Percentiles rank a stretch among this genome's conserved stretches.
These are phyloP conservation scores for Siphonodentalium dalli DNA, from an alignment of 2,888 invertebrate genomes.

Conservation along the genomic window DNA sequence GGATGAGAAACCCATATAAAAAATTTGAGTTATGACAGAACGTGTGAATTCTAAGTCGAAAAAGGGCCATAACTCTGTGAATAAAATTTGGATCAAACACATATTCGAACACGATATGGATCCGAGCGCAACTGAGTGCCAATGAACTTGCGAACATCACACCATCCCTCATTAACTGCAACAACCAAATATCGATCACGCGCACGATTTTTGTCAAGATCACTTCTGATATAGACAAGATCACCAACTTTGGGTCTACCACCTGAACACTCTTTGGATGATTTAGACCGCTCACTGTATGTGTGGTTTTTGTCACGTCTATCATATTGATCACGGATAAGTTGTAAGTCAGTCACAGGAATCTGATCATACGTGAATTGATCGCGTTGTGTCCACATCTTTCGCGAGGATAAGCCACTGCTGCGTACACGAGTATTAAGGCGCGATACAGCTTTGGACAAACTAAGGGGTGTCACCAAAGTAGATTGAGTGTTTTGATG, in stretches of 20 bases:
- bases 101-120: constrained; percentile 30
- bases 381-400: constrained; percentile 32
- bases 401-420: constrained; percentile 29
- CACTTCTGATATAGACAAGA: constrained; percentile 25
- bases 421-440: constrained; percentile 32
- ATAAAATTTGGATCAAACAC: too few species aligned
- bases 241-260: constrained; percentile 22
- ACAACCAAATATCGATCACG: constrained; percentile 28
- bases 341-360: constrained; percentile 20
- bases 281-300: constrained; percentile 29
- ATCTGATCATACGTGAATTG: constrained; percentile 33
- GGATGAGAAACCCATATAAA: too few species aligned
- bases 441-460: constrained; percentile 18
- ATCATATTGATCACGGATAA: constrained; percentile 21
- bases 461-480: constrained; percentile 6
- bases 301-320: constrained; percentile 25
- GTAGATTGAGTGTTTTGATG: constrained; percentile 26
- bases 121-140: constrained; percentile 23
- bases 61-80: too few species aligned
- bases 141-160: constrained; percentile 26
- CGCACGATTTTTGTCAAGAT: constrained; percentile 20
- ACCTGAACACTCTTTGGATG: background rate
- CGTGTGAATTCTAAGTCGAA: too few species aligned
- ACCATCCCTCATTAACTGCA: constrained; percentile 25
- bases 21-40: too few species aligned